Evolutionary conservation across 2,888 invertebrate species (phyloP).

Genomic region (Capitulum mitella): DNA sequence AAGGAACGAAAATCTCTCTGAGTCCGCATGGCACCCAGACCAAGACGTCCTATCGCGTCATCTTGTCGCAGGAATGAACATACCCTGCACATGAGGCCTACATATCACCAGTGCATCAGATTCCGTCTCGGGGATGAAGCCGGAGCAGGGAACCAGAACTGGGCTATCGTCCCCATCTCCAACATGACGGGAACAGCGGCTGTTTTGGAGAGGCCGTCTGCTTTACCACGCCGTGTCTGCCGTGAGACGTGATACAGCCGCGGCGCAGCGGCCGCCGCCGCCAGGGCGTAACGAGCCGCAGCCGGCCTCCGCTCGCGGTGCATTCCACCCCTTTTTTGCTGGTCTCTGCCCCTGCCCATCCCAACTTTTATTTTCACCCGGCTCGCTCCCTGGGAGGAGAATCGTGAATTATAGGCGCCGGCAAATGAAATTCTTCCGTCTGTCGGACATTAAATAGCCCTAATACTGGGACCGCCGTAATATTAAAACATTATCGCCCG

Average conservation of each 20-base stretch:
- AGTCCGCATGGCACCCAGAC: too few species aligned
- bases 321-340: not conserved
- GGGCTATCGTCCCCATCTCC: not conserved
- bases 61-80: too few species aligned
- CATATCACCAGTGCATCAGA: too few species aligned
- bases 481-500: not conserved
- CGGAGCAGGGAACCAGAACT: not conserved
- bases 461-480: not conserved
- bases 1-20: too few species aligned
- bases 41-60: too few species aligned
- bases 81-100: too few species aligned
- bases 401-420: not conserved
- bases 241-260: not conserved
- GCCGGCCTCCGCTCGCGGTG: not conserved
- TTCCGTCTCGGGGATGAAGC: too few species aligned
- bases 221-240: not conserved
- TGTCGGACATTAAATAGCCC: not conserved
- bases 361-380: not conserved
- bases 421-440: slow-evolving; percentile 1
- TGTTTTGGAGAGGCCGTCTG: not conserved
- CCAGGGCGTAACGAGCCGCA: not conserved
- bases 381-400: not conserved
- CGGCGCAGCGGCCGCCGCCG: not conserved
- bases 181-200: not conserved
- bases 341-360: not conserved